Base-by-base conservation (phyloP, 2,113 vertebrate species). In the Lophochroa leadbeateri region DNA sequence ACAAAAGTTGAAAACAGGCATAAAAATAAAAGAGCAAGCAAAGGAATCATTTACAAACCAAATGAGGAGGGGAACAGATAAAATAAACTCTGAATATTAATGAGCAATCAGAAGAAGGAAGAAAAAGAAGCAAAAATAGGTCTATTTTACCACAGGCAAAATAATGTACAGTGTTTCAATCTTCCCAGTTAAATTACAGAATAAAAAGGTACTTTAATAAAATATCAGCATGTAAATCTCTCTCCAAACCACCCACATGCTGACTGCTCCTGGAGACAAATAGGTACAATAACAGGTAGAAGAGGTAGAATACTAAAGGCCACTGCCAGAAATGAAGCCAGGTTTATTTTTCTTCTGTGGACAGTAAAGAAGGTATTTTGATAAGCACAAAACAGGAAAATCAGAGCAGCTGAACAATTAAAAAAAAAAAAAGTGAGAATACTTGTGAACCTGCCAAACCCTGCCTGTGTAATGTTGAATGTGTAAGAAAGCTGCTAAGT, bases 41-140 rank as follows among this genome's bases (percentile, higher is more conserved):
- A 96, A 94, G 82, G 91, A 97, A 82, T 97, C 3, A 96, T 96
- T 97, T 96, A 96, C 86, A 97, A 96, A 94, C 94, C 95, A 97
- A 96, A 97, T 96, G 92, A 97, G 94, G 90, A 85, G 35, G 24
- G 29, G 41, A 78, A 77, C 11, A 96, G 94, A 96, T 94, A 92
- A 97, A 96, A 96, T 91, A 96, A 96, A 96, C 79, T 80, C 47
- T 88, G 92, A 95, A 96, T 97, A 95, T 92, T 96, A 97, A 97
- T 92, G 57, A 97, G 60, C 46, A 91, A 92, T 87, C 85, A 97
- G 80, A 90, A 84, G 55, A 68, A 27, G 24, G 6, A 27, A 2
- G 19, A 10, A 33, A 63, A 65, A 77, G 21, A 67, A 83, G 35
- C 24, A 80, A 89, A 92, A 94, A 94, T 39, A 75, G 37, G 69